These are phyloP conservation scores for Hippocampus mohnikei DNA, from an alignment of 2,113 vertebrate genomes.

Conservation along the genomic window DNA sequence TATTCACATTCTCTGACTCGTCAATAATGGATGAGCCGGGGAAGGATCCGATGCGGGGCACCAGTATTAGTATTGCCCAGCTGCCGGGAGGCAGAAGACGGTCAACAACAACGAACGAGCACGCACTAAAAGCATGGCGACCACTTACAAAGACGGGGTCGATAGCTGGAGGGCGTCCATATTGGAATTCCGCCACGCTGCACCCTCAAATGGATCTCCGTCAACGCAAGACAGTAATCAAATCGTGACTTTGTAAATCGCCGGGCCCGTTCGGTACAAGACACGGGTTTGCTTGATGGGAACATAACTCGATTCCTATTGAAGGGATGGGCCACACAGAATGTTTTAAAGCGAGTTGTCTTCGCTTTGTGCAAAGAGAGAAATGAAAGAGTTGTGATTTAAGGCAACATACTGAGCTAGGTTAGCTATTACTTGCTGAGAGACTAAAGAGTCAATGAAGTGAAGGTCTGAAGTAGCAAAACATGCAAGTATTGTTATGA, in stretches of 20 bases:
- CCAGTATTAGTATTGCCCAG: constrained; percentile 73
- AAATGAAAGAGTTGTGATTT: constrained; percentile 35
- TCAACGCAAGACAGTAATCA: constrained; percentile 65
- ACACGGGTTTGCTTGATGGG: constrained; percentile 64
- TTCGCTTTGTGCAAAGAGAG: constrained; percentile 21
- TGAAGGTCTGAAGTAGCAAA: background rate
- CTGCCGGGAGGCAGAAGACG: constrained; percentile 65
- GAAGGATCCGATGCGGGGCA: constrained; percentile 47
- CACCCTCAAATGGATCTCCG: constrained; percentile 70
- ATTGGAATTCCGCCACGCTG: constrained; percentile 63
- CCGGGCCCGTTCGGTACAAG: constrained; percentile 48
- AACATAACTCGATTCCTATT: constrained; percentile 62
- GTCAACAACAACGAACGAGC: constrained; percentile 37
- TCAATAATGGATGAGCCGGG: constrained; percentile 69
- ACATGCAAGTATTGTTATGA: background rate
- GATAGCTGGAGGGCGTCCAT: constrained; percentile 75
- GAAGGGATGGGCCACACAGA: constrained; percentile 34
- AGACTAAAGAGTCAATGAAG: background rate
- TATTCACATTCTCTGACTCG: constrained; percentile 60
- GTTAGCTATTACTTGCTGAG: constrained; percentile 15
- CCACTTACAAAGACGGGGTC: constrained; percentile 64
- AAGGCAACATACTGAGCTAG: constrained; percentile 12
- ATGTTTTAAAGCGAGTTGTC: constrained; percentile 32
- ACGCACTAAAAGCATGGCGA: constrained; percentile 70
- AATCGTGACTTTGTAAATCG: constrained; percentile 58